Base-by-base conservation (phyloP, 2,113 vertebrate species). In the Rhynchomys soricoides region DNA sequence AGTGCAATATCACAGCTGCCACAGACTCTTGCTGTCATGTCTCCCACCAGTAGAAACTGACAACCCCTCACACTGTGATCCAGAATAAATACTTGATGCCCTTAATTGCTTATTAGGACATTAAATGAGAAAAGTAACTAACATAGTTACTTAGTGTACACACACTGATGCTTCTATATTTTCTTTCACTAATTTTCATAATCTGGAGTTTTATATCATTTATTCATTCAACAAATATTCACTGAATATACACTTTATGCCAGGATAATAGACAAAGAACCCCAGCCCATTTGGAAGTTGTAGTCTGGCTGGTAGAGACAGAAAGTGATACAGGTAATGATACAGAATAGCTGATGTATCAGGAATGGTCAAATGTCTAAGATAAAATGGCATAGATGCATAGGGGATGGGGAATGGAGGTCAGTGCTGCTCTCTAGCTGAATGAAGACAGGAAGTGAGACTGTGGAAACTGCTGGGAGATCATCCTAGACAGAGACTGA, bases 181-280 rank as follows among this genome's bases (percentile, higher is more conserved):
- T 57, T 26, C 29, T 43, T 3, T 31, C 12, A 9, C 7, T 87
- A 59, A 31, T 96, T 94, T 94, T 95, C 22, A 45, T 24, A 95
- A 77, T 79, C 62, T 50, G 22, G 73, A 59, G 59, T 86, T 81
- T 92, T 68, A 66, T 5, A 7, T 75, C 40, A n/a, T 71, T 86
- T 2, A 34, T 62, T 83, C 77, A 66, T 37, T 94, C 40, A 55
- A 17, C 0, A 66, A 93, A 57, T 75, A 79, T 75, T 73, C 37
- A 83, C 37, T 21, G n/a, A 94, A 52, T 66, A 43, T 13, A 43
- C 45, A 43, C 24, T 55, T 70, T 57, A 43, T 75, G 15, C 57
- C 74, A 88, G 64, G 5, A 70, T 74, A 73, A 86, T 11, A 91
- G 15, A 88, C 7, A 40, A 78, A 92, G 66, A 81, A 43, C 34